A percentile compares a stretch with the other conserved stretches of the same genome.
Conservation (phyloP, 2,797 vertebrate genomes). For the Selene dorsalis region DNA sequence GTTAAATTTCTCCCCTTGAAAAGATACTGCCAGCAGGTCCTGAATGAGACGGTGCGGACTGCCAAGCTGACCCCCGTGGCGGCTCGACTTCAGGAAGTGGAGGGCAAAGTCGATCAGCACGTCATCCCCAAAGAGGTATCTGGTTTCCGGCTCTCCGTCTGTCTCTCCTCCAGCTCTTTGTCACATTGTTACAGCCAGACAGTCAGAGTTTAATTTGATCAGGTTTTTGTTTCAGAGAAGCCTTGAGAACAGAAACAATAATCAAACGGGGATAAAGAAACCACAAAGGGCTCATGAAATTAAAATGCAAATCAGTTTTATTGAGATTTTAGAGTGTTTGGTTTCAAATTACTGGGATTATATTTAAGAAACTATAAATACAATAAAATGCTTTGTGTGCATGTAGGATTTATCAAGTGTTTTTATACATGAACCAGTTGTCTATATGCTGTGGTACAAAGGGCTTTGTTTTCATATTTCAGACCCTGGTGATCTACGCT, state of each 20-base stretch:
- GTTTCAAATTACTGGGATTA: too few relatives aligned
- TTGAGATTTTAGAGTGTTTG: too few relatives aligned
- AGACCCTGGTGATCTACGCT: constrained; percentile 96
- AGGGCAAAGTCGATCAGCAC: constrained; percentile 93
- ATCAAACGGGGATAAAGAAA: neutral
- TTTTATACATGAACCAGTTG: too few relatives aligned
- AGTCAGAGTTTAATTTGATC: neutral
- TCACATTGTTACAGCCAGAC: neutral
- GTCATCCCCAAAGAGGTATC: constrained; percentile 94
- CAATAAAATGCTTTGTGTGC: too few relatives aligned
- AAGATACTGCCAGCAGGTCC: constrained; percentile 94
- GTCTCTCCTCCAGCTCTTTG: neutral
- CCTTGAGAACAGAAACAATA: neutral
- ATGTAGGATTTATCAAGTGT: too few relatives aligned
- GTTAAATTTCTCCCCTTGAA: constrained; percentile 33
- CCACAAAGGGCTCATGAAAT: neutral
- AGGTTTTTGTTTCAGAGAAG: neutral
- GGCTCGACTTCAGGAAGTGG: constrained; percentile 92
- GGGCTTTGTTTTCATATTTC: constrained; percentile 55
- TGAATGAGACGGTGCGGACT: constrained; percentile 94
- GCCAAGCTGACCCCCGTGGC: constrained; percentile 94
- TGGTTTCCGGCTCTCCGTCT: constrained; percentile 8
- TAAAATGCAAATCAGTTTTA: too few relatives aligned
- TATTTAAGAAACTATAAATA: too few relatives aligned
- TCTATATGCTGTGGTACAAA: neutral